Percentiles rank a stretch among this genome's conserved stretches.
These are phyloP conservation scores for Muscicapa comitata DNA, from an alignment of 2,797 vertebrate species.

Conservation along the genomic window DNA sequence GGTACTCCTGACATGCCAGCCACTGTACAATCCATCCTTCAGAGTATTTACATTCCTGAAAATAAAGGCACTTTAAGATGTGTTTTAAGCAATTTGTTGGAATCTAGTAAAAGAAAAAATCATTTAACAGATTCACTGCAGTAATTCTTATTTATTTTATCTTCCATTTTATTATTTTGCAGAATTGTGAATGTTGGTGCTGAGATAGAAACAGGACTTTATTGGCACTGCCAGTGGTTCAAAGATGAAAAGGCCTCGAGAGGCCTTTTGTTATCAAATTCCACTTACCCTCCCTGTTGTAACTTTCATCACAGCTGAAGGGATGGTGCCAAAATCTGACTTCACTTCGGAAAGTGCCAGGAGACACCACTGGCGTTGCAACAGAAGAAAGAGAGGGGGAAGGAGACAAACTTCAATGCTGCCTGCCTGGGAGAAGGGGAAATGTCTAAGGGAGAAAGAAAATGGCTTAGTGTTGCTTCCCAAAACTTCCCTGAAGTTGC, in stretches of 20 bases:
- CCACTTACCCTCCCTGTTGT: conserved; percentile 37
- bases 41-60: conserved; percentile 48
- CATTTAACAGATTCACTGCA: neutral
- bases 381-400: conserved; percentile 34
- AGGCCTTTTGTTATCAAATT: conserved; percentile 62
- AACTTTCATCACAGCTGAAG: conserved; percentile 49
- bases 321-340: conserved; percentile 46
- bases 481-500: neutral
- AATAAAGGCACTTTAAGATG: conserved; percentile 1
- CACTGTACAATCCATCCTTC: neutral
- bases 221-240: conserved; percentile 15
- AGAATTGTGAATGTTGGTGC: neutral
- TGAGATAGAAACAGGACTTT: conserved; percentile 11
- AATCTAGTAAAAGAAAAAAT: conserved; percentile 32
- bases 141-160: conserved; percentile 48
- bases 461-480: neutral
- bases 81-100: conserved; percentile 7
- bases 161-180: neutral
- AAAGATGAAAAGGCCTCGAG: conserved; percentile 49
- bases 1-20: neutral
- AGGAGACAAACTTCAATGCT: neutral
- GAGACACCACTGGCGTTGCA: conserved; percentile 2
- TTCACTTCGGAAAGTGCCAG: conserved; percentile 1
- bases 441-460: neutral
- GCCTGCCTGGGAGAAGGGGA: neutral